Conservation (phyloP, 2,888 invertebrate species). For the Trissonchulus sp. region DNA sequence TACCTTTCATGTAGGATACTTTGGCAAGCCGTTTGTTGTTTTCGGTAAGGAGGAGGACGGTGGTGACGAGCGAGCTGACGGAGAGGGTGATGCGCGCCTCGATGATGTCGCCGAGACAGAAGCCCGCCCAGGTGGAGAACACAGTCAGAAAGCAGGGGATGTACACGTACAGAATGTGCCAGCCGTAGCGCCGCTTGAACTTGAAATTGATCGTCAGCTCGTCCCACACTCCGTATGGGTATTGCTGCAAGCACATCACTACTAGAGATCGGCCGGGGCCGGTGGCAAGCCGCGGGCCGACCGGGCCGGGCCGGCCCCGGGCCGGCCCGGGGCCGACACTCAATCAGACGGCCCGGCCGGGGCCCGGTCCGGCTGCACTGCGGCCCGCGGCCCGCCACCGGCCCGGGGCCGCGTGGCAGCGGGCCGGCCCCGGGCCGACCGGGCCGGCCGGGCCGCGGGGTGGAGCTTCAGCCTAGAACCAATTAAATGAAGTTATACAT, state of each 20-base stretch:
- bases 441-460: too few relatives aligned
- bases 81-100: background rate
- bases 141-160: background rate
- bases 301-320: too few relatives aligned
- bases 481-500: too few relatives aligned
- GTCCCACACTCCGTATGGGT: conserved; percentile 5
- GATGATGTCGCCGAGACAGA: background rate
- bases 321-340: too few relatives aligned
- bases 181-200: background rate
- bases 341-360: too few relatives aligned
- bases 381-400: too few relatives aligned
- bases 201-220: background rate
- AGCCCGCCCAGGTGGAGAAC: background rate
- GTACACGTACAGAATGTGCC: background rate
- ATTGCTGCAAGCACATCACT: background rate
- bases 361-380: too few relatives aligned
- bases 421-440: too few relatives aligned
- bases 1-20: background rate
- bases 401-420: too few relatives aligned
- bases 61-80: background rate
- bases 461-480: too few relatives aligned
- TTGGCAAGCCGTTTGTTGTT: background rate
- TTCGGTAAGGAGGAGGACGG: background rate
- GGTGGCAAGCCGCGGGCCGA: too few relatives aligned
- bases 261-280: too few relatives aligned